Base-by-base conservation (phyloP, 2,888 invertebrate species). In the Pyrgus malvae region DNA sequence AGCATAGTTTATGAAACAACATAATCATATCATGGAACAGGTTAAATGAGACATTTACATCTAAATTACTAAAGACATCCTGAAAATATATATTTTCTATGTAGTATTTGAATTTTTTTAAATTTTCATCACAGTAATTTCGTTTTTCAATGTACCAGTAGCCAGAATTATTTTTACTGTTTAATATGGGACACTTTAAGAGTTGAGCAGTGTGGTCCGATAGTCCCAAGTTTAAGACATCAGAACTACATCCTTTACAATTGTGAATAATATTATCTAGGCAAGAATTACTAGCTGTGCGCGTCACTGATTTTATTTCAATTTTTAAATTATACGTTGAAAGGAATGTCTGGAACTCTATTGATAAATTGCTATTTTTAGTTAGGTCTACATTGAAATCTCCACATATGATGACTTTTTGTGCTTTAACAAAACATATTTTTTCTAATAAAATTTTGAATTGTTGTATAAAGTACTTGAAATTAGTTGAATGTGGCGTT, bases 241-340 rank as follows among this genome's bases (percentile, higher is more conserved):
- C 12, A 1, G 11, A 31, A 12, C 31, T 31, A 7, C 31, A 31
- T 1, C 4, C 6, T 12, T 7, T 12, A 31, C 11, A 31, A 6
- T 31, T 31, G 12, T 31, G 31, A 4, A 31, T 31, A 31, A 31
- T 12, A 31, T 31, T 31, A 31, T 31, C 31, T 31, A 31, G 1
- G 6, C 31, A 31, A 7, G 31, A 12, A 31, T 31, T 31, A 31
- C 31, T 31, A 31, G 11, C 12, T 14, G 5, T 37, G 11, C 54
- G 3, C 14, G 54, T 54, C 2, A 40, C 45, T 8, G 14, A 7
- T 29, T 41, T 54, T 40, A 54, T 29, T 35, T 38, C 46, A 21
- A 53, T 16, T 37, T 8, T 53, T 25, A 53, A 38, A 45, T 53
- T 38, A 19, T 45, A 53, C 9, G 21, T 42, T 35, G 17, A 14